Evolutionary conservation across 2,888 invertebrate genomes (phyloP).

Genomic region (Hirtodrosophila histrioides): DNA sequence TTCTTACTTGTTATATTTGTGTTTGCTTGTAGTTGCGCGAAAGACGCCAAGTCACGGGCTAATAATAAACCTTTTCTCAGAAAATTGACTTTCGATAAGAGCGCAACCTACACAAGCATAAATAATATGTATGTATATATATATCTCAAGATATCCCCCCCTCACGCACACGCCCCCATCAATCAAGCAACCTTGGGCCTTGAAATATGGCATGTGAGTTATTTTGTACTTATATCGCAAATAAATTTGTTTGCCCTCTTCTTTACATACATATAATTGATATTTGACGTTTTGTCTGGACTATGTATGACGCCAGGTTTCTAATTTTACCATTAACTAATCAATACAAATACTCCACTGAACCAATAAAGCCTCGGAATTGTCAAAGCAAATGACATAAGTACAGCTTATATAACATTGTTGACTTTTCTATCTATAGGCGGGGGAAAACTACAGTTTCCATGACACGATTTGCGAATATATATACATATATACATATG

Average conservation of each 20-base stretch:
- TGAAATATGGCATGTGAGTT: neutral
- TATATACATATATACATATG: neutral
- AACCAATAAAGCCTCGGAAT: slow-evolving; percentile 3
- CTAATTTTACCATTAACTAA: slow-evolving; percentile 47
- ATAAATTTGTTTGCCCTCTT: slow-evolving; percentile 59
- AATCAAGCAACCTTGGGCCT: neutral
- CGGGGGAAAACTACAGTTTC: neutral
- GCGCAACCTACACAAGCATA: slow-evolving; percentile 6
- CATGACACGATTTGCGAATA: slow-evolving; percentile 5
- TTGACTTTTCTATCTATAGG: neutral
- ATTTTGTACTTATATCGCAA: slow-evolving; percentile 55
- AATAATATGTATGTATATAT: slow-evolving; percentile 33
- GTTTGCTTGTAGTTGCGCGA: slow-evolving; percentile 8
- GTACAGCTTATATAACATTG: neutral
- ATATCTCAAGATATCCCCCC: neutral
- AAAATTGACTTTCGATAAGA: slow-evolving; percentile 63
- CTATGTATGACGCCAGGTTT: slow-evolving; percentile 54
- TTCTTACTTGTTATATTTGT: no score
- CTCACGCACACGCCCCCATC: neutral
- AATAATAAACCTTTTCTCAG: slow-evolving; percentile 66
- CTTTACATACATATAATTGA: neutral
- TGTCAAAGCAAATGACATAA: neutral
- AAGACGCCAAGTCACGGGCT: slow-evolving; percentile 48
- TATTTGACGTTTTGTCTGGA: slow-evolving; percentile 29
- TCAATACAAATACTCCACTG: slow-evolving; percentile 26